These are phyloP conservation scores for Isoperla grammatica DNA, from an alignment of 2,888 invertebrate species.

Conservation along the genomic window DNA sequence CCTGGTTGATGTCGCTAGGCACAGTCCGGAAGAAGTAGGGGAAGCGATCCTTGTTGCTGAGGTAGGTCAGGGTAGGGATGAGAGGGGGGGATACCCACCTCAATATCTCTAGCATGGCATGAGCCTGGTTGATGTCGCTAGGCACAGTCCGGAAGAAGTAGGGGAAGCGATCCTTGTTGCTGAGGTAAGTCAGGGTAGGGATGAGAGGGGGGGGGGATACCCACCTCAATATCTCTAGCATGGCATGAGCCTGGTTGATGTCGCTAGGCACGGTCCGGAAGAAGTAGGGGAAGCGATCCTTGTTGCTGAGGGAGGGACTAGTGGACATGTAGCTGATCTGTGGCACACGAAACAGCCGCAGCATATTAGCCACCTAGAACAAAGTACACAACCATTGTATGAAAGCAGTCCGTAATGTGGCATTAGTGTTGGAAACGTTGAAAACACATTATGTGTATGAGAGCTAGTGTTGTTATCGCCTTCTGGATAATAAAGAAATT, in stretches of 20 bases:
- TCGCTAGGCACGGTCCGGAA: slow-evolving; percentile 54
- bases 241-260: slow-evolving; percentile 50
- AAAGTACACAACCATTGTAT: not conserved
- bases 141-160: slow-evolving; percentile 54
- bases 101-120: slow-evolving; percentile 50
- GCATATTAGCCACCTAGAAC: slow-evolving; percentile 47
- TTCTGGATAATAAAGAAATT: too few relatives aligned
- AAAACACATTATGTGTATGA: not conserved
- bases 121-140: slow-evolving; percentile 51
- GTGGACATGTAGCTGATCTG: slow-evolving; percentile 53
- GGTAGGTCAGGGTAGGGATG: too few relatives aligned
- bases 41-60: slow-evolving; percentile 48
- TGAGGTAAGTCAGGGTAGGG: too few relatives aligned
- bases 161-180: slow-evolving; percentile 47
- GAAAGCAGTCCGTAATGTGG: too few relatives aligned
- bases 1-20: slow-evolving; percentile 52
- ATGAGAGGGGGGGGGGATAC: too few relatives aligned
- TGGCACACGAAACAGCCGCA: slow-evolving; percentile 49
- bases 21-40: slow-evolving; percentile 53
- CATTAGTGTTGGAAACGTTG: not conserved
- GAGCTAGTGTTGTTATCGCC: not conserved
- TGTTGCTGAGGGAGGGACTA: slow-evolving; percentile 49
- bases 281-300: slow-evolving; percentile 49
- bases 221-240: slow-evolving; percentile 50
- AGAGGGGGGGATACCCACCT: too few relatives aligned